phyloP scores from a whole-genome alignment of 2,113 vertebrate genomes.

The Corythoichthys haematopterus region DNA sequence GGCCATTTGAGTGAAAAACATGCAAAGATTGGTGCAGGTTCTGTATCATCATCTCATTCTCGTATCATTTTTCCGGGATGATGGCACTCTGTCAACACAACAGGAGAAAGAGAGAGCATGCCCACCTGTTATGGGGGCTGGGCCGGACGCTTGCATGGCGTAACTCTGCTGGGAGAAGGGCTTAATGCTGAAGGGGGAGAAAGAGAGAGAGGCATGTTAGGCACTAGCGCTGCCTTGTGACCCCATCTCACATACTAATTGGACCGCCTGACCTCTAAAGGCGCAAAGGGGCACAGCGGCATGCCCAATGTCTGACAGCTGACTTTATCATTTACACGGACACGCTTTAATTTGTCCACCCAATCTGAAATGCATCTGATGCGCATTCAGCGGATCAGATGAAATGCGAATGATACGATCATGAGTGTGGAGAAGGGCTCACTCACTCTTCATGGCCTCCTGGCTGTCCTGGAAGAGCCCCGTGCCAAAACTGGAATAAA shows the following conservation, averaged over 20 bases:
- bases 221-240: slow-evolving; percentile 39
- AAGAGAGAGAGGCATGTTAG: slow-evolving; percentile 50
- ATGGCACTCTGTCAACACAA: slow-evolving; percentile 47
- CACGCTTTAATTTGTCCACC: slow-evolving; percentile 35
- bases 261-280: slow-evolving; percentile 48
- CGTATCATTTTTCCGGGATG: slow-evolving; percentile 24
- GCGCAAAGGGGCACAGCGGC: slow-evolving; percentile 30
- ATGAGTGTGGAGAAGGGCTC: neutral
- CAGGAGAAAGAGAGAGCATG: slow-evolving; percentile 18
- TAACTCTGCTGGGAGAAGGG: slow-evolving; percentile 90
- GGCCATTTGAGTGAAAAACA: slow-evolving; percentile 5
- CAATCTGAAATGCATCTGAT: slow-evolving; percentile 34
- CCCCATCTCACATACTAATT: slow-evolving; percentile 56
- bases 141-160: slow-evolving; percentile 79
- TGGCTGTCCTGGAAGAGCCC: slow-evolving; percentile 81
- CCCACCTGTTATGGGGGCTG: slow-evolving; percentile 83
- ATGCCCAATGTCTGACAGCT: slow-evolving; percentile 47
- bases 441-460: slow-evolving; percentile 90
- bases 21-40: slow-evolving; percentile 18
- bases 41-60: slow-evolving; percentile 18
- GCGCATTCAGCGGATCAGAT: slow-evolving; percentile 23
- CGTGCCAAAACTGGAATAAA: slow-evolving; percentile 87
- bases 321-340: slow-evolving; percentile 46
- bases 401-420: slow-evolving; percentile 13
- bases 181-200: slow-evolving; percentile 79